These are phyloP conservation scores for Vanessa cardui DNA, from an alignment of 2,888 invertebrate species.

Conservation along the genomic window DNA sequence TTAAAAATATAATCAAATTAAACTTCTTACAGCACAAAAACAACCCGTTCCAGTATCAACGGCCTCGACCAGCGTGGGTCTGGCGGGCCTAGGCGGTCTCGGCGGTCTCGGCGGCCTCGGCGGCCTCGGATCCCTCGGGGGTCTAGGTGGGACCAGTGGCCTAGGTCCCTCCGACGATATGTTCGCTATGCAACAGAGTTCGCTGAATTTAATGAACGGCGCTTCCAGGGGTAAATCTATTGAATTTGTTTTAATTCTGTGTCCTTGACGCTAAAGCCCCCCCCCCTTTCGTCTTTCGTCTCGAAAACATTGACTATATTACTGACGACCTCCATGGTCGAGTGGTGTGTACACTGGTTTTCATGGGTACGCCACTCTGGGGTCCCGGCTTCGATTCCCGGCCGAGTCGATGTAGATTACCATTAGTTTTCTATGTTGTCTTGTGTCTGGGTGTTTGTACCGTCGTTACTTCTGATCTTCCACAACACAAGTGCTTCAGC, in stretches of 20 bases:
- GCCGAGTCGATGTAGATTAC: too few species aligned
- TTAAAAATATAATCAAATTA: neutral
- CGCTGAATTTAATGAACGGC: slow-evolving; percentile 63
- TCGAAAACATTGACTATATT: too few species aligned
- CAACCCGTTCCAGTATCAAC: slow-evolving; percentile 34
- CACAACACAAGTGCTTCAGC: too few species aligned
- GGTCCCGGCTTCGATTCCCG: too few species aligned
- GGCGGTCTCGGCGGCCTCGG: slow-evolving; percentile 44
- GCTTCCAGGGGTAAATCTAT: slow-evolving; percentile 55
- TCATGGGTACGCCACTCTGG: too few species aligned
- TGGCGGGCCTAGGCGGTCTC: slow-evolving; percentile 28
- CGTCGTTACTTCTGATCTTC: too few species aligned
- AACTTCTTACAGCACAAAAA: slow-evolving; percentile 41
- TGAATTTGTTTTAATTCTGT: neutral
- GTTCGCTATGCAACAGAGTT: slow-evolving; percentile 64
- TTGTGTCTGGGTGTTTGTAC: too few species aligned
- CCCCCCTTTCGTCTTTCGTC: too few species aligned
- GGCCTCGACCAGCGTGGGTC: slow-evolving; percentile 41
- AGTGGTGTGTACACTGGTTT: too few species aligned
- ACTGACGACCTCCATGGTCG: too few species aligned
- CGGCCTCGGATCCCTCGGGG: slow-evolving; percentile 7
- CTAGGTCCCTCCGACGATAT: slow-evolving; percentile 50
- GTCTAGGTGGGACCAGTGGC: slow-evolving; percentile 25
- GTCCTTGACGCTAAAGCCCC: too few species aligned
- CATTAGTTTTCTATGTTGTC: too few species aligned